Conservation (phyloP, 2,888 invertebrate genomes). For the Helicoverpa assulta region DNA sequence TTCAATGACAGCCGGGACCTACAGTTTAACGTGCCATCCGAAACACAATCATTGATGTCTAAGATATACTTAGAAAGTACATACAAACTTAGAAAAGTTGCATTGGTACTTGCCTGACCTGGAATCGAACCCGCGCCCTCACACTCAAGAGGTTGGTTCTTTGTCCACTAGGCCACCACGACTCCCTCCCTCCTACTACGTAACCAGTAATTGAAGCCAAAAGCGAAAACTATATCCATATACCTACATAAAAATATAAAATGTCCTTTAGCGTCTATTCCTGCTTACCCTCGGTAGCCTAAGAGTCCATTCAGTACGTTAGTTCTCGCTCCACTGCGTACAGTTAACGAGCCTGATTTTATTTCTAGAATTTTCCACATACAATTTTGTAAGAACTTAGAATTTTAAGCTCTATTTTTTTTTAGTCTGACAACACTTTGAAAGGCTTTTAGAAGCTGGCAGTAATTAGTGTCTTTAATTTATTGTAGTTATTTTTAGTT, state of each 20-base stretch:
- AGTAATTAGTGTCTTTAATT: conserved; percentile 14
- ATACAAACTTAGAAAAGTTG: too few species aligned
- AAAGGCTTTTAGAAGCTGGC: conserved; percentile 2
- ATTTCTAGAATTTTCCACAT: conserved; percentile 67
- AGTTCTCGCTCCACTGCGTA: conserved; percentile 77
- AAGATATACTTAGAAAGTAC: too few species aligned
- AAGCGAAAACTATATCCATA: background rate
- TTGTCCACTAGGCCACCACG: too few species aligned
- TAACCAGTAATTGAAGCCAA: background rate
- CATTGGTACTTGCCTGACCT: too few species aligned
- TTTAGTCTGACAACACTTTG: conserved; percentile 24
- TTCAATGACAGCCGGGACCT: too few species aligned
- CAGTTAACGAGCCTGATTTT: conserved; percentile 84
- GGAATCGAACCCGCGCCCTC: too few species aligned
- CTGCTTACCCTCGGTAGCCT: conserved; percentile 38
- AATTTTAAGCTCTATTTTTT: conserved; percentile 24
- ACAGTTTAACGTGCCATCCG: too few species aligned
- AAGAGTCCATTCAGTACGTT: conserved; percentile 76
- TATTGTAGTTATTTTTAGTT: background rate
- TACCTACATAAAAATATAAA: conserved; percentile 37
- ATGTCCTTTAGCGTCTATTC: conserved; percentile 7
- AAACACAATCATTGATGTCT: too few species aligned
- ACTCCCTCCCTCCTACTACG: too few species aligned
- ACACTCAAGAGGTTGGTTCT: too few species aligned
- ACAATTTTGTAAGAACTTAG: conserved; percentile 32